phyloP scores from a whole-genome alignment of 2,888 invertebrate species.

The Cataglyphis cursor region DNA sequence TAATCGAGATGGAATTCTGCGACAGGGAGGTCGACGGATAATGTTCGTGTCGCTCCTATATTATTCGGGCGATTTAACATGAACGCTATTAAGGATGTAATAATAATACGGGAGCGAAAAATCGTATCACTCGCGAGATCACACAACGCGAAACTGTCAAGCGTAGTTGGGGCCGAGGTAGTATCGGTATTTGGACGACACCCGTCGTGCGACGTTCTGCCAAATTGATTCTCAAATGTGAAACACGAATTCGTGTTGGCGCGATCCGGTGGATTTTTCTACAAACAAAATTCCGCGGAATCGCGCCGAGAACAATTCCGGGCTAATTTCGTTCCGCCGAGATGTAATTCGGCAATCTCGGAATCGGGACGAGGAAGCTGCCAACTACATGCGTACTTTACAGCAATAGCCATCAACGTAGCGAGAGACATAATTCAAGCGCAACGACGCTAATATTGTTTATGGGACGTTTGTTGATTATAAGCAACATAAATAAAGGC shows the following conservation, averaged over 20 bases:
- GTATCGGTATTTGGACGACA: not conserved
- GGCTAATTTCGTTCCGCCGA: slow-evolving; percentile 60
- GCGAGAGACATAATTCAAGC: slow-evolving; percentile 64
- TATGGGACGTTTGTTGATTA: slow-evolving; percentile 40
- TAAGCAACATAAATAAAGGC: slow-evolving; percentile 68
- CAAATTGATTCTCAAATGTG: slow-evolving; percentile 28
- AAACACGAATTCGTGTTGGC: slow-evolving; percentile 35
- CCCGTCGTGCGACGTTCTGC: not conserved
- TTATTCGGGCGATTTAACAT: slow-evolving; percentile 8
- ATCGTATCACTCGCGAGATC: not conserved
- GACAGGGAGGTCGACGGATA: slow-evolving; percentile 29
- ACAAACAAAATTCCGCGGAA: not conserved
- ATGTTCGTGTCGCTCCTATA: not conserved
- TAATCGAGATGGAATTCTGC: slow-evolving; percentile 41
- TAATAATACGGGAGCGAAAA: not conserved
- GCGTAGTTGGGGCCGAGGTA: not conserved
- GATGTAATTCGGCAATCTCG: slow-evolving; percentile 19
- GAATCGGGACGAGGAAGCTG: slow-evolving; percentile 58
- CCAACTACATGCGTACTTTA: slow-evolving; percentile 69
- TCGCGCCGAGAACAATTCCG: slow-evolving; percentile 54
- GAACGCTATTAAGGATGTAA: not conserved
- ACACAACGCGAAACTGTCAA: not conserved
- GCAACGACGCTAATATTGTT: slow-evolving; percentile 59
- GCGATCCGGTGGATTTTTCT: slow-evolving; percentile 35
- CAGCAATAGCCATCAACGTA: slow-evolving; percentile 58